Percentiles rank a stretch among this genome's conserved stretches.
Conservation (phyloP, 1,140 invertebrate genomes). For the Aphelenchoides avenae region DNA sequence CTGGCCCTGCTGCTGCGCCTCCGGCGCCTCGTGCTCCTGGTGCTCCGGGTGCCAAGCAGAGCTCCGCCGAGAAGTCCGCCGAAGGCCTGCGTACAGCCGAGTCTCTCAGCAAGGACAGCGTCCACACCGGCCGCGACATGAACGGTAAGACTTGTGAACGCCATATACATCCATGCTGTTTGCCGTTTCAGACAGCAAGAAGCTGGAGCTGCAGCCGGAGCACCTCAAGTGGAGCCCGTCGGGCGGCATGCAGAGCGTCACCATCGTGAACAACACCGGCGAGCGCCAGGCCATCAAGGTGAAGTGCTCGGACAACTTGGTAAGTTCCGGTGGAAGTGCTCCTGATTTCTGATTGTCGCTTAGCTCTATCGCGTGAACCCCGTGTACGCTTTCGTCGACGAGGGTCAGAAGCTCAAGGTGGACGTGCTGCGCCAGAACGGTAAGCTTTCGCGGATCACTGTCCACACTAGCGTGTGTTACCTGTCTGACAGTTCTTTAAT, state of each 20-base stretch:
- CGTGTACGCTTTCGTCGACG: slow-evolving; percentile 22
- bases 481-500: too few species aligned
- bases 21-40: not conserved
- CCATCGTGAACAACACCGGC: slow-evolving; percentile 7
- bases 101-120: not conserved
- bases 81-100: not conserved
- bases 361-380: slow-evolving; percentile 27
- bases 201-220: slow-evolving; percentile 12
- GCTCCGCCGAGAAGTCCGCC: not conserved
- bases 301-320: slow-evolving; percentile 22
- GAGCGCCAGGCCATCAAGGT: too few species aligned
- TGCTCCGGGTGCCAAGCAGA: not conserved
- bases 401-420: slow-evolving; percentile 10
- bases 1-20: not conserved
- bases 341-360: slow-evolving; percentile 21
- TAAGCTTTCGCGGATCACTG: too few species aligned
- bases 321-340: not conserved
- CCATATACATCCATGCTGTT: not conserved
- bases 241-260: slow-evolving; percentile 10
- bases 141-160: not conserved
- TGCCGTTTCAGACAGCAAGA: not conserved
- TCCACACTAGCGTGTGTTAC: too few species aligned
- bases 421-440: slow-evolving; percentile 45
- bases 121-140: not conserved
- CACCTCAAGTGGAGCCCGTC: slow-evolving; percentile 3